A percentile compares a stretch with the other conserved stretches of the same genome.
These are phyloP conservation scores for Morone chrysops DNA, from an alignment of 2,113 vertebrate genomes.

Conservation along the genomic window DNA sequence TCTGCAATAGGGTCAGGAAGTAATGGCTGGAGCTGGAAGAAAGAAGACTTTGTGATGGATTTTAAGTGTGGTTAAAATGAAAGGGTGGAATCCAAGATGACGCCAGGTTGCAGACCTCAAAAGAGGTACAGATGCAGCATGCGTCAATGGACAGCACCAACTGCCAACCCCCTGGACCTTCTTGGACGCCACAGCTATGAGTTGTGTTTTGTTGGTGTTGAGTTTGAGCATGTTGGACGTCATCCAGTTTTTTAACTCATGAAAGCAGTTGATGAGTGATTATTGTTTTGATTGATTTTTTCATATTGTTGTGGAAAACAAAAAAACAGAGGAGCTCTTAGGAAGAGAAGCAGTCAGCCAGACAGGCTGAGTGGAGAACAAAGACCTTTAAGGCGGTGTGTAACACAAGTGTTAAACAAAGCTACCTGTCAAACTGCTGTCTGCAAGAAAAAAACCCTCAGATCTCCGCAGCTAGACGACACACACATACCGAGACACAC, in stretches of 20 bases:
- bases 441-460: slow-evolving; percentile 37
- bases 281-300: not conserved
- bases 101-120: not conserved
- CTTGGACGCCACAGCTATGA: not conserved
- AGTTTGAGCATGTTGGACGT: not conserved
- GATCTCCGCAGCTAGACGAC: slow-evolving; percentile 46
- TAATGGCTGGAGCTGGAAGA: not conserved
- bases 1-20: not conserved
- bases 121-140: not conserved
- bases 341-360: slow-evolving; percentile 34
- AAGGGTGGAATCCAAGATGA: not conserved
- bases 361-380: slow-evolving; percentile 57
- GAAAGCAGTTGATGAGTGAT: not conserved
- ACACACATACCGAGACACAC: slow-evolving; percentile 23
- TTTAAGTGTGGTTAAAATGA: not conserved
- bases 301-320: not conserved
- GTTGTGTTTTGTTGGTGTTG: not conserved
- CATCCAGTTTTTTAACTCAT: not conserved
- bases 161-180: too few relatives aligned
- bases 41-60: too few relatives aligned
- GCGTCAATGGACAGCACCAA: too few relatives aligned
- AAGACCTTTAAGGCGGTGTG: slow-evolving; percentile 52
- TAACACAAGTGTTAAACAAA: slow-evolving; percentile 65
- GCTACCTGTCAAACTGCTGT: slow-evolving; percentile 59
- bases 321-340: slow-evolving; percentile 23